Evolutionary conservation across 2,113 vertebrate species (phyloP).

Genomic region (Noturus placidus): DNA sequence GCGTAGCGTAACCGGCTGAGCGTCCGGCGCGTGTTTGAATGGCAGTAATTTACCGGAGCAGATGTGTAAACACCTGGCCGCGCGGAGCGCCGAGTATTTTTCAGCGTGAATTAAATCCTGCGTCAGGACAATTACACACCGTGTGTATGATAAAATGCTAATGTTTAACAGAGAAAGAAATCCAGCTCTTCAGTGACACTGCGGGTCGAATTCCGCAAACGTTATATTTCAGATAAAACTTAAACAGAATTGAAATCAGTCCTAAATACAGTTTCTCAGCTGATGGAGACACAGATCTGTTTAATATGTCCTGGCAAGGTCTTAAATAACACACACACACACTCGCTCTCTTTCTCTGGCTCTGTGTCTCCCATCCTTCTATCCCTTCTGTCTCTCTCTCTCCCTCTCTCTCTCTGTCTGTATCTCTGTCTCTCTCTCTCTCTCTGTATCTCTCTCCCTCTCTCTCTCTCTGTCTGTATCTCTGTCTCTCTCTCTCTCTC

Average conservation of each 20-base stretch:
- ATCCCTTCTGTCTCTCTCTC: background rate
- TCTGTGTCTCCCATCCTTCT: background rate
- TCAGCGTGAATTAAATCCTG: background rate
- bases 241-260: background rate
- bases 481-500: background rate
- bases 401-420: background rate
- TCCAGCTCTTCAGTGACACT: background rate
- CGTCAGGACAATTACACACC: constrained; percentile 9
- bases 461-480: too few species aligned
- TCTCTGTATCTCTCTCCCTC: too few species aligned
- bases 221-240: background rate
- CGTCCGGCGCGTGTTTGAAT: background rate
- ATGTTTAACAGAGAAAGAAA: background rate
- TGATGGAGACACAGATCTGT: background rate
- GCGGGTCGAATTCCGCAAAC: background rate
- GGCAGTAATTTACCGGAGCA: constrained; percentile 2
- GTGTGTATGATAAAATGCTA: background rate
- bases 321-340: background rate
- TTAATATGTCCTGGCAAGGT: background rate
- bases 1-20: background rate
- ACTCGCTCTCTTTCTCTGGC: background rate
- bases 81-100: background rate
- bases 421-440: background rate
- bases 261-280: background rate
- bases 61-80: constrained; percentile 20